Evolutionary conservation across 2,797 vertebrate genomes (phyloP), one percentile per base, ranked within the genome.

Genomic region (Lemur catta): DNA sequence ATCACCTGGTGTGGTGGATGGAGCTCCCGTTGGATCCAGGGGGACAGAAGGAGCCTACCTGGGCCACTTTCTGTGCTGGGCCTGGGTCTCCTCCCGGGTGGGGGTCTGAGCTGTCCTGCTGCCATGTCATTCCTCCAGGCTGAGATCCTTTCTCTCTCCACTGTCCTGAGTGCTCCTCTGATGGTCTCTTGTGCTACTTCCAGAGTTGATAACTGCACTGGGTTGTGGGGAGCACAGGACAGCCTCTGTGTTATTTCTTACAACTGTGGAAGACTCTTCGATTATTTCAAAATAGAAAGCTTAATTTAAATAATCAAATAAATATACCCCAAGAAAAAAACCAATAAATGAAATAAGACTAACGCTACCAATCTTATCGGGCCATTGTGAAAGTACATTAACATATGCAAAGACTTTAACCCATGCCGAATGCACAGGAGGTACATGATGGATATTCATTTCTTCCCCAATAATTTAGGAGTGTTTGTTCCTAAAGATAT

Each of bases 351-450:
- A 90, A 71, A 41, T 59, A 67, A 92, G 61, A 84, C 33, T 26
- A 65, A 11, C 18, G 20, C 15, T 12, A 18, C n/a, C n/a, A 13
- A 22, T 38, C 72, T 72, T 22, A 4, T 5, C 13, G 50, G n/a
- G 22, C 48, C 24, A n/a, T 6, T 43, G 28, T 24, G 75, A 65
- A n/a, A 69, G 24, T 20, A 52, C 35, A 52, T 75, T 75, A 48
- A 75, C 43, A 75, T 33, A 48, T 20, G 43, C n/a, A 61, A 52
- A 71, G 52, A 55, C 38, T 26, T 59, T 59, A 33, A 28, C 30
- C 7, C 24, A 11, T 17, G 18, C 30, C 38, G 43, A 0, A 3
- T 18, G 0, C 2, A 0, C 22, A 12, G 22, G 26, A 59, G 3
- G 6, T 12, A 2, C 13, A 17, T 22, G 43, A 55, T 14, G 15